phyloP scores from a whole-genome alignment of 2,797 vertebrate species.

The Pseudochromis fuscus region DNA sequence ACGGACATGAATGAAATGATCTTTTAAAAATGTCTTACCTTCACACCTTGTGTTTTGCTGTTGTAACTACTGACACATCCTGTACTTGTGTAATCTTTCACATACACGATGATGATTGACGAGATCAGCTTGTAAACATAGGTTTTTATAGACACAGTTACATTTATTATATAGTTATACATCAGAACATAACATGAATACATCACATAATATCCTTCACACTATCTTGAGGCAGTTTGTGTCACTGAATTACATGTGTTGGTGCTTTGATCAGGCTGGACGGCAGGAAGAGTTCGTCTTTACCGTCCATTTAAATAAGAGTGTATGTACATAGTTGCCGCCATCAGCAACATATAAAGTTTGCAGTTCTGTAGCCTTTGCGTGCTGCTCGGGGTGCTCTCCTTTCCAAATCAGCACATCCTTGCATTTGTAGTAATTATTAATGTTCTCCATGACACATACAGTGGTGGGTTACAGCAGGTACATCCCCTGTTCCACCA shows the following conservation, averaged over 20 bases:
- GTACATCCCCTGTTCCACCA: slow-evolving; percentile 49
- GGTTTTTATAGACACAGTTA: slow-evolving; percentile 26
- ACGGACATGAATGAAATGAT: background rate
- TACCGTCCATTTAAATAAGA: slow-evolving; percentile 30
- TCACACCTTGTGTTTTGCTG: background rate
- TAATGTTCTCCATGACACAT: slow-evolving; percentile 39
- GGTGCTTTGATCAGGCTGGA: too few species aligned
- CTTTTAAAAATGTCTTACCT: too few species aligned
- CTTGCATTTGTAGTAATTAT: slow-evolving; percentile 23
- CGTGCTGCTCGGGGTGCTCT: background rate
- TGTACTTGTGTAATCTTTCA: background rate
- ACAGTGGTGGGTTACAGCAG: slow-evolving; percentile 22
- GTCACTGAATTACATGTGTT: background rate
- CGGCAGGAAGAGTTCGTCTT: slow-evolving; percentile 1
- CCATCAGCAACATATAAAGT: slow-evolving; percentile 15
- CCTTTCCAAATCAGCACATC: slow-evolving; percentile 10
- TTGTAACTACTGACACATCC: background rate
- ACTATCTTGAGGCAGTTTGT: slow-evolving; percentile 11
- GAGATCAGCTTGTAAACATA: background rate
- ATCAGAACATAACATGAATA: slow-evolving; percentile 6
- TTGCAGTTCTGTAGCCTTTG: slow-evolving; percentile 9
- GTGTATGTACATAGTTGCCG: background rate
- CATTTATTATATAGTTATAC: background rate
- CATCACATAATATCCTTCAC: background rate
- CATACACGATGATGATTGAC: background rate